Base-by-base conservation (phyloP, 2,113 vertebrate species). In the Tonatia bakeri region DNA sequence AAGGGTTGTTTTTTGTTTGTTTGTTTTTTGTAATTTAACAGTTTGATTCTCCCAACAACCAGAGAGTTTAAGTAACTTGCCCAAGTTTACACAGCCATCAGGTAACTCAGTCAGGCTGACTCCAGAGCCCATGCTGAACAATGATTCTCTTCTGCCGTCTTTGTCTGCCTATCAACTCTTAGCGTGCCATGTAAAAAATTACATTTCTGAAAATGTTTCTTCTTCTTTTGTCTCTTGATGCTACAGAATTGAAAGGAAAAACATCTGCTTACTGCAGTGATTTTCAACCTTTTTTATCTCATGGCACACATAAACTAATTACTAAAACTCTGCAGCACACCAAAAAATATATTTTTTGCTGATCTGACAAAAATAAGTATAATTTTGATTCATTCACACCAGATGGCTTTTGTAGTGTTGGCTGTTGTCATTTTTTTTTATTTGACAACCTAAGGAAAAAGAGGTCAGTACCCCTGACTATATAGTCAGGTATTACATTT, bases 171-270 rank as follows among this genome's bases (percentile, higher is more conserved):
- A 86, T 82, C 40, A 61, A 33, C 33, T 92, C 22, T 82, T 84
- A 70, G 22, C 54, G 31, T 54, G 40, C 22, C 61, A 94, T 92
- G 61, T 85, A 54, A 92, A 95, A 87, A 75, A 56, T 75, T 43
- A 36, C 79, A 92, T 96, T 92, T 26, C 81, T 94, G 76, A 70
- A 95, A 91, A 70, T 16, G 5, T 64, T 80, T 47, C 4, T 56
- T 81, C 36, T 90, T 43, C 56, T 36, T 6, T 56, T 72, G 31
- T 7, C 59, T 70, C n/a, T 84, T 93, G 70, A 36, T 28, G 13
- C 92, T 92, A 83, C 7, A 93, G 11, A 61, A 52, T 26, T 95
- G 40, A 91, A 95, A 95, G 50, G 61, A 95, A 94, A 91, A 91
- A 82, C 94, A 97, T 83, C 87, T 94, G 95, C 47, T 33, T 82